phyloP scores from a whole-genome alignment of 2,113 vertebrate genomes.

The Sapajus apella region DNA sequence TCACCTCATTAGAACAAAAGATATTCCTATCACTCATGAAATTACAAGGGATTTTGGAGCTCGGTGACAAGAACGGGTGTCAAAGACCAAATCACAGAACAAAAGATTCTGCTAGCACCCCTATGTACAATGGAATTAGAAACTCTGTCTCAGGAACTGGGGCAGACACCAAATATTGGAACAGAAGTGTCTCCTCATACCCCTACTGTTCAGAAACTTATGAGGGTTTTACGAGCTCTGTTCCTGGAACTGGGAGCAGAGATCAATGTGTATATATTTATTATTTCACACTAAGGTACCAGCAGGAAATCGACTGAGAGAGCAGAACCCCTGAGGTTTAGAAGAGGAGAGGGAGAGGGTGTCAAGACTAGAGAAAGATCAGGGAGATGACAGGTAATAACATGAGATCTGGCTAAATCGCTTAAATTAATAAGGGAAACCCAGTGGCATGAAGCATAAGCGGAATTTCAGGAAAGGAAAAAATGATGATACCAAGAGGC shows the following conservation, averaged over 20 bases:
- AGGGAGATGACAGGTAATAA: not conserved
- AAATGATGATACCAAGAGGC: not conserved
- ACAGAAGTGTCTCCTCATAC: not conserved
- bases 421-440: not conserved
- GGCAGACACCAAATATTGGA: not conserved
- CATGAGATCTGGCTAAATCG: not conserved
- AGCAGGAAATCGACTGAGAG: not conserved
- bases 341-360: not conserved
- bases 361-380: not conserved
- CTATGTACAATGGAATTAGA: not conserved
- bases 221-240: not conserved
- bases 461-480: not conserved
- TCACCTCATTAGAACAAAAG: not conserved
- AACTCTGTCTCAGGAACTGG: not conserved
- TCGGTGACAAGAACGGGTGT: not conserved
- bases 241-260: not conserved
- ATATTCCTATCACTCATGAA: not conserved
- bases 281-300: not conserved
- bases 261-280: not conserved
- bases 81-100: not conserved
- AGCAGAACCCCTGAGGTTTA: not conserved
- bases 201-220: not conserved
- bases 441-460: not conserved
- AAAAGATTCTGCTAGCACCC: not conserved
- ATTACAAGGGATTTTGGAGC: not conserved